Conservation (phyloP, 1,140 invertebrate species). For the Orius laevigatus region DNA sequence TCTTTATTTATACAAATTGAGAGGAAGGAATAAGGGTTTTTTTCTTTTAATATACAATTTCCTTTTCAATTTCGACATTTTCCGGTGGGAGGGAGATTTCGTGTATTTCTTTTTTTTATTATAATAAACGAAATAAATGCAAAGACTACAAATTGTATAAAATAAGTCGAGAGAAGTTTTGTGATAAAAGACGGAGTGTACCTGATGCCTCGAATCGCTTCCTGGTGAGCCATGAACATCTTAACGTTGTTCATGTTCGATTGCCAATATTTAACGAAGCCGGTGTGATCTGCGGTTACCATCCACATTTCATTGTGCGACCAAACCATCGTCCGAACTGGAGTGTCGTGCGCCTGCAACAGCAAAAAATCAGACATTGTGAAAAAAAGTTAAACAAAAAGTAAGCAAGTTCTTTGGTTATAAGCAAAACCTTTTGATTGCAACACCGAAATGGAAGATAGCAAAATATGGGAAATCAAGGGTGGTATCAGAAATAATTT, state of each 20-base stretch:
- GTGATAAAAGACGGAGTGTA: slow-evolving; percentile 22
- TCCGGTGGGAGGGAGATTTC: no score
- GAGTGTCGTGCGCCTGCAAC: slow-evolving; percentile 84
- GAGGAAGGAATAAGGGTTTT: slow-evolving; percentile 6
- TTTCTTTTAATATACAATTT: slow-evolving; percentile 8
- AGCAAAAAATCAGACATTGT: neutral
- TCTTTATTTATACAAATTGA: neutral
- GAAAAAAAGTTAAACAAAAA: no score
- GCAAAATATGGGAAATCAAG: no score
- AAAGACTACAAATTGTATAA: neutral
- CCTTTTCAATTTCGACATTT: no score
- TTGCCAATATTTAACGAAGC: slow-evolving; percentile 99
- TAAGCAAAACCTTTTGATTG: no score
- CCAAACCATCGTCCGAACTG: slow-evolving; percentile 98
- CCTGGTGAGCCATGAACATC: slow-evolving; percentile 99
- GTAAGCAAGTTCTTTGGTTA: no score
- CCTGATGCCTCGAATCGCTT: slow-evolving; percentile 95
- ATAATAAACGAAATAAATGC: neutral
- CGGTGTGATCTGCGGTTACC: slow-evolving; percentile 96
- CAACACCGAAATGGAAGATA: no score
- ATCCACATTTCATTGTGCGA: slow-evolving; percentile 99
- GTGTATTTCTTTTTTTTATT: slow-evolving; percentile 8
- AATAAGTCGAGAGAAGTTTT: slow-evolving; percentile 9
- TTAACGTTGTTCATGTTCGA: slow-evolving; percentile 99
- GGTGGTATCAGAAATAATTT: no score